Evolutionary conservation across 2,797 vertebrate genomes (phyloP).

Genomic region (Cuculus canorus): DNA sequence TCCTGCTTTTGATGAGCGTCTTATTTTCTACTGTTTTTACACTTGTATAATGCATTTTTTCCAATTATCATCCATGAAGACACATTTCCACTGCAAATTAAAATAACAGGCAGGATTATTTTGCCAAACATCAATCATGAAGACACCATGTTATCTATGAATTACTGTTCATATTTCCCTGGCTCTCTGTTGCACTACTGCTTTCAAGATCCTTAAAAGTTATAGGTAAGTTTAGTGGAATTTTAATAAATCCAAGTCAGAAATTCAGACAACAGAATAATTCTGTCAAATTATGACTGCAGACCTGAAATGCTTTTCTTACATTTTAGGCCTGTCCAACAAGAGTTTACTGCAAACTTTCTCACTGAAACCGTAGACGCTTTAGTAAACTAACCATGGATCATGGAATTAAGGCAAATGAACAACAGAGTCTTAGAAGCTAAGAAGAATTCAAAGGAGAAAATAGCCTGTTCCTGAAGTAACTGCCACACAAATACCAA

Average conservation of each 20-base stretch:
- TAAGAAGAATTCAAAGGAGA: not conserved
- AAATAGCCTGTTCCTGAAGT: not conserved
- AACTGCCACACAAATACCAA: slow-evolving; percentile 5
- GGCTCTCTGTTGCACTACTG: not conserved
- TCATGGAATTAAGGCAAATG: not conserved
- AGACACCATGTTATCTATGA: not conserved
- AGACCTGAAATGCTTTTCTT: not conserved
- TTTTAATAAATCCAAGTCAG: not conserved
- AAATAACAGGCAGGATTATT: not conserved
- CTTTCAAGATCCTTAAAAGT: not conserved
- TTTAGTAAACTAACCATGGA: not conserved
- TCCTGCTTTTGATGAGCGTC: not conserved
- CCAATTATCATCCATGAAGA: not conserved
- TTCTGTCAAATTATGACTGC: not conserved
- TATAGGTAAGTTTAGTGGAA: not conserved
- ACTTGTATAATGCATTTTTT: not conserved
- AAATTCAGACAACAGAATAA: not conserved
- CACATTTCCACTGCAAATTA: not conserved
- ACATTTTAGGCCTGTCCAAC: not conserved
- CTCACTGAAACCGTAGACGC: not conserved
- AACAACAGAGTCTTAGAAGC: not conserved
- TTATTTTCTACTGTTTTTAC: not conserved
- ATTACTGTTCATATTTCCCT: not conserved
- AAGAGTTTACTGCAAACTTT: not conserved
- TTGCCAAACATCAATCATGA: not conserved